phyloP scores from a whole-genome alignment of 1,140 invertebrate genomes.

The Saccostrea glomerata region DNA sequence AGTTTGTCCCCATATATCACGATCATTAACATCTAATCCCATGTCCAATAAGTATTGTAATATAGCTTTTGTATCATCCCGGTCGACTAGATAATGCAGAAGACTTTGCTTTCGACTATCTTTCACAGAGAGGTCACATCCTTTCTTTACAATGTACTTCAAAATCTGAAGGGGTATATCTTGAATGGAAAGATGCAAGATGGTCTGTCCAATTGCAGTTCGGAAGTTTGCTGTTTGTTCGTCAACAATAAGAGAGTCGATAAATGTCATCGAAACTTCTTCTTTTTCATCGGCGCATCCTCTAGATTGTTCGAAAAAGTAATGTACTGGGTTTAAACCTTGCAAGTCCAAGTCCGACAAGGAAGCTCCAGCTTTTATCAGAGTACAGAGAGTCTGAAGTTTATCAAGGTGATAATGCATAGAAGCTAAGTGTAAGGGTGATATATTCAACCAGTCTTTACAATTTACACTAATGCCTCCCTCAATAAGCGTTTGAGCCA shows the following conservation, averaged over 20 bases:
- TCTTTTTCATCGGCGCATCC: neutral
- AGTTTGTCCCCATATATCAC: conserved; percentile 37
- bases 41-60: neutral
- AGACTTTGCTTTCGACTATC: conserved; percentile 29
- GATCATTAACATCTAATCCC: conserved; percentile 19
- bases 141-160: conserved; percentile 25
- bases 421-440: conserved; percentile 38
- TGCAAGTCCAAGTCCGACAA: neutral
- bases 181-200: conserved; percentile 28
- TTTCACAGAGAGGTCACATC: neutral
- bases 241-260: conserved; percentile 20
- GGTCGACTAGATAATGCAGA: conserved; percentile 4
- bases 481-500: conserved; percentile 5
- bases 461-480: conserved; percentile 11
- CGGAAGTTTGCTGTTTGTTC: conserved; percentile 5
- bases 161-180: conserved; percentile 11
- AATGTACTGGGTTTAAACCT: conserved; percentile 44
- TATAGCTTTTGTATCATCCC: neutral
- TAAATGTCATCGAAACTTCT: neutral
- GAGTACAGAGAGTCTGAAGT: conserved; percentile 10
- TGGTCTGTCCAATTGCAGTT: conserved; percentile 9
- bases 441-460: conserved; percentile 17
- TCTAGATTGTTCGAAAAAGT: conserved; percentile 4
- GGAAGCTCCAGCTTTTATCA: conserved; percentile 35
- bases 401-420: neutral